Conservation (phyloP, 1,140 invertebrate genomes). For the Trichogramma pretiosum region DNA sequence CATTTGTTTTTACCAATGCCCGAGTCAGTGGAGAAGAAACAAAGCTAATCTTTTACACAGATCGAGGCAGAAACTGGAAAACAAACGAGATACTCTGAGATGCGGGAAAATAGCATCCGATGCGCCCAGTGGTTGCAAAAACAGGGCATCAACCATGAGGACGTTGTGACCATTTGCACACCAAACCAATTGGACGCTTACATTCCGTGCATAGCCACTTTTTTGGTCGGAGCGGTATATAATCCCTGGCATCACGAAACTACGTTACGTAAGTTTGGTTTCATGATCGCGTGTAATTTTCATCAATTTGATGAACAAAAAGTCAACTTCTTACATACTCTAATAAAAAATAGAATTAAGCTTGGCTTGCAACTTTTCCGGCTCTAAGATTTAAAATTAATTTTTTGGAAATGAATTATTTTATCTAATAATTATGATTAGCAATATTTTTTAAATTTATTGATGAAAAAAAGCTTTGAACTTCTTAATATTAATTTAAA, state of each 20-base stretch:
- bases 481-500: no score
- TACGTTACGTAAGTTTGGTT: constrained; percentile 10
- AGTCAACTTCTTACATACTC: no score
- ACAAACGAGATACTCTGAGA: constrained; percentile 36
- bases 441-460: neutral
- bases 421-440: neutral
- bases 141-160: constrained; percentile 34
- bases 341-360: no score
- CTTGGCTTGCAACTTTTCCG: no score
- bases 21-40: no score
- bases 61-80: constrained; percentile 43
- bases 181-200: constrained; percentile 39
- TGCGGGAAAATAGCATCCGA: constrained; percentile 34
- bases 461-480: no score
- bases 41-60: no score
- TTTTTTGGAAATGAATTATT: neutral
- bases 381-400: no score
- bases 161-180: constrained; percentile 39
- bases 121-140: constrained; percentile 39
- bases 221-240: constrained; percentile 36
- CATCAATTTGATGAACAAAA: no score
- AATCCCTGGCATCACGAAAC: constrained; percentile 21
- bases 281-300: no score
- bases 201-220: constrained; percentile 39
- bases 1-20: no score